Evolutionary conservation across 2,797 vertebrate species (phyloP).

Genomic region (Pterois miles): DNA sequence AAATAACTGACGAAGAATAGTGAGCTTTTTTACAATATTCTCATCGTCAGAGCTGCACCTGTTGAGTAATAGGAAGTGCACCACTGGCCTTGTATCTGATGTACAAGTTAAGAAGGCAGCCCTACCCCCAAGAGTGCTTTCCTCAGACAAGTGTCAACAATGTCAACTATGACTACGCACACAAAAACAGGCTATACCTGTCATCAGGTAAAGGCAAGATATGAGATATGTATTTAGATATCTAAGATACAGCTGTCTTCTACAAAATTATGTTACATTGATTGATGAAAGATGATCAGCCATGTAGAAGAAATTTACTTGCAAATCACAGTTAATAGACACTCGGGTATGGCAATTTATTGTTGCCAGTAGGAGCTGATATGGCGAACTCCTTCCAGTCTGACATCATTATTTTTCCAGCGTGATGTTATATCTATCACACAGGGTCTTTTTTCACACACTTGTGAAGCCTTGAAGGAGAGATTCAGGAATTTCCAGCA

Average conservation of each 20-base stretch:
- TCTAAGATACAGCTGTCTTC: background rate
- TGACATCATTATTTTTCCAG: background rate
- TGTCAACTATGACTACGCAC: background rate
- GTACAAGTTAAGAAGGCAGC: background rate
- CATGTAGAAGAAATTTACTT: background rate
- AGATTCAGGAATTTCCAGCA: background rate
- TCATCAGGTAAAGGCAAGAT: background rate
- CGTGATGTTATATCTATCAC: too few relatives aligned
- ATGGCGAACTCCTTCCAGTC: background rate
- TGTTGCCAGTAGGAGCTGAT: background rate
- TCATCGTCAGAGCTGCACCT: too few relatives aligned
- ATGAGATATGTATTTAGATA: background rate
- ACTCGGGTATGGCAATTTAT: background rate
- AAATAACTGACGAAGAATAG: too few relatives aligned
- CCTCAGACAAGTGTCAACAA: background rate
- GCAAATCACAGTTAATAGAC: background rate
- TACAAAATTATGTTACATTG: background rate
- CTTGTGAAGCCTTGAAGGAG: background rate
- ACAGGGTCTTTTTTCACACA: background rate
- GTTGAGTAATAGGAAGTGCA: too few relatives aligned
- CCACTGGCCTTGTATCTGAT: too few relatives aligned
- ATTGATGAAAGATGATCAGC: background rate
- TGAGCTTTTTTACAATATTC: too few relatives aligned
- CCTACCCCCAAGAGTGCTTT: background rate
- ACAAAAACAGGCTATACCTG: background rate